Conservation (phyloP, 64 coral and sea anemone species). For the Catalaphyllia jardinei region DNA sequence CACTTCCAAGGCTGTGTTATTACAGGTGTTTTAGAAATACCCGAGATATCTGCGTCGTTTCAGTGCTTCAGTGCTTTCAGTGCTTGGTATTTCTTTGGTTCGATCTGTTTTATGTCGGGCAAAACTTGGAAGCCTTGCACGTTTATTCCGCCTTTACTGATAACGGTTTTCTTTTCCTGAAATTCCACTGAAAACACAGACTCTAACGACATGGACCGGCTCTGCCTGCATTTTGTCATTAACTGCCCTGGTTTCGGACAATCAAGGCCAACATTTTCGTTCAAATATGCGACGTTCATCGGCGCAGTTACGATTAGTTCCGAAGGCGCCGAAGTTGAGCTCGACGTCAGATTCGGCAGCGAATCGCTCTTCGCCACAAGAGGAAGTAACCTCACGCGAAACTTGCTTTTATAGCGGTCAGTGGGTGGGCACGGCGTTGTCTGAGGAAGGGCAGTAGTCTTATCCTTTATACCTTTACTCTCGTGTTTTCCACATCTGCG, state of each 20-base stretch:
- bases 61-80: neutral
- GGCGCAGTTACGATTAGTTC: slow-evolving; percentile 14
- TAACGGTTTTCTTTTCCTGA: neutral
- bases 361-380: slow-evolving; percentile 51
- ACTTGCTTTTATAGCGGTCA: slow-evolving; percentile 66
- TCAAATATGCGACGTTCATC: neutral
- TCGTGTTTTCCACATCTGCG: neutral
- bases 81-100: neutral
- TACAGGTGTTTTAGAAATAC: slow-evolving; percentile 8
- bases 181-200: slow-evolving; percentile 34
- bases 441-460: neutral
- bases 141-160: slow-evolving; percentile 2
- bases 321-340: neutral
- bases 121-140: slow-evolving; percentile 51
- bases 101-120: neutral
- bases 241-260: neutral
- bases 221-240: neutral
- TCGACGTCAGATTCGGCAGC: slow-evolving; percentile 23
- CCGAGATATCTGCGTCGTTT: neutral
- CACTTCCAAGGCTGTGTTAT: slow-evolving; percentile 25
- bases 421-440: neutral
- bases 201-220: slow-evolving; percentile 39
- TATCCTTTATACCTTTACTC: neutral
- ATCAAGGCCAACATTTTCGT: neutral
- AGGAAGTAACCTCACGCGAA: slow-evolving; percentile 58